These are phyloP conservation scores for Platorchestia sp. DNA, from an alignment of 1,140 invertebrate genomes.

Conservation along the genomic window DNA sequence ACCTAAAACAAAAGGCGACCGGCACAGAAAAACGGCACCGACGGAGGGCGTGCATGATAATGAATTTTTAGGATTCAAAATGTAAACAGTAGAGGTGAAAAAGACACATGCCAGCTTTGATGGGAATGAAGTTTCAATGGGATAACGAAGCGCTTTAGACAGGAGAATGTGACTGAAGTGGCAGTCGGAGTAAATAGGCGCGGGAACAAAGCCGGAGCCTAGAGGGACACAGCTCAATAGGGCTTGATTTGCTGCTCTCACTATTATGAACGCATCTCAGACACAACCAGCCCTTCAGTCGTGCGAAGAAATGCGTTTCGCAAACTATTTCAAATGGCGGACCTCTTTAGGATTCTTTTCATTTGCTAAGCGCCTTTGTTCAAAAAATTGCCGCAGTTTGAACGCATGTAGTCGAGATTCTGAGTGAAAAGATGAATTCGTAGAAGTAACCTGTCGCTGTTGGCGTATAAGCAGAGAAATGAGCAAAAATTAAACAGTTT, in stretches of 20 bases:
- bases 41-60: conserved; percentile 47
- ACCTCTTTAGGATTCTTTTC: conserved; percentile 31
- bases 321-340: conserved; percentile 10
- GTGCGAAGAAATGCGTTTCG: conserved; percentile 5
- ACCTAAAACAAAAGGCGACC: conserved; percentile 44
- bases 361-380: conserved; percentile 22
- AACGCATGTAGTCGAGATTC: neutral
- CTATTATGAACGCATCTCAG: conserved; percentile 8
- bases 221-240: conserved; percentile 15
- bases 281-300: conserved; percentile 34
- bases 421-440: neutral
- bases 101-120: conserved; percentile 44
- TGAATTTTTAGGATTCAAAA: conserved; percentile 54
- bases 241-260: conserved; percentile 39
- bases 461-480: neutral
- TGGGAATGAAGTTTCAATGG: conserved; percentile 43
- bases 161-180: conserved; percentile 42
- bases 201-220: conserved; percentile 13
- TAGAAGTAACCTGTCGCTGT: neutral
- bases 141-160: conserved; percentile 47
- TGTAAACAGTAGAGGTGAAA: conserved; percentile 42
- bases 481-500: neutral
- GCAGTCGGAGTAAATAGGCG: conserved; percentile 29
- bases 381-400: neutral
- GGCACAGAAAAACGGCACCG: conserved; percentile 10